Conservation (phyloP, 2,113 vertebrate species). For the Campylomormyrus tamandua region DNA sequence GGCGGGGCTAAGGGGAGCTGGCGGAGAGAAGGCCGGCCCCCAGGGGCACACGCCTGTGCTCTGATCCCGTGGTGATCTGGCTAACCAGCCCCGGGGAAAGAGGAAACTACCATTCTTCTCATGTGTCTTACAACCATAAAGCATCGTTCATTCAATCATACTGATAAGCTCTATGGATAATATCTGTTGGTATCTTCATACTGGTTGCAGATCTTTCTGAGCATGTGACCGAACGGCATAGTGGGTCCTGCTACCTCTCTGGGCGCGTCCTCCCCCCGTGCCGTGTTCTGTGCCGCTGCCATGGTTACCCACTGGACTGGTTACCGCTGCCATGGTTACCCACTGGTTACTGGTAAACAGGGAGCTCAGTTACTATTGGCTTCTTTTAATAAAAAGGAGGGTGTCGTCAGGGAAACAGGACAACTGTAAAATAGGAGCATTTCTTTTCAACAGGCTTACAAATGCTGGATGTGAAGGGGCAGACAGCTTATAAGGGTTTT, state of each 20-base stretch:
- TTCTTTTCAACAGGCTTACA: not conserved
- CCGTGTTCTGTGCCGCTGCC: not conserved
- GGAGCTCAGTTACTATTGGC: constrained; percentile 3
- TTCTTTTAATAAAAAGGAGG: not conserved
- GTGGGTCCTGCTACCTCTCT: not conserved
- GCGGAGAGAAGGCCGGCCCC: not conserved
- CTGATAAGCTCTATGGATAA: not conserved
- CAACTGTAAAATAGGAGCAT: not conserved
- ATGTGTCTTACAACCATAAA: not conserved
- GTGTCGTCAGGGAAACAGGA: constrained; percentile 5
- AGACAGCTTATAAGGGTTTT: not conserved
- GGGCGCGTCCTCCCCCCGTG: not conserved
- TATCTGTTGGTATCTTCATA: not conserved
- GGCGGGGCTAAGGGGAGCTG: not conserved
- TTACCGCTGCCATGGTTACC: constrained; percentile 5
- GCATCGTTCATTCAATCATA: not conserved
- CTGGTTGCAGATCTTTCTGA: not conserved
- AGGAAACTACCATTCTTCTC: not conserved
- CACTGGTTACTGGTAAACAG: constrained; percentile 19
- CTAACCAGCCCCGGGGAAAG: not conserved
- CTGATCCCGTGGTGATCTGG: not conserved
- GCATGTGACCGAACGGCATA: not conserved
- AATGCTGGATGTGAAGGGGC: not conserved
- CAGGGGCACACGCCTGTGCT: not conserved
- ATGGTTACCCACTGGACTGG: constrained; percentile 18